Evolutionary conservation across 2,113 vertebrate genomes (phyloP).

Genomic region (Promerops cafer): DNA sequence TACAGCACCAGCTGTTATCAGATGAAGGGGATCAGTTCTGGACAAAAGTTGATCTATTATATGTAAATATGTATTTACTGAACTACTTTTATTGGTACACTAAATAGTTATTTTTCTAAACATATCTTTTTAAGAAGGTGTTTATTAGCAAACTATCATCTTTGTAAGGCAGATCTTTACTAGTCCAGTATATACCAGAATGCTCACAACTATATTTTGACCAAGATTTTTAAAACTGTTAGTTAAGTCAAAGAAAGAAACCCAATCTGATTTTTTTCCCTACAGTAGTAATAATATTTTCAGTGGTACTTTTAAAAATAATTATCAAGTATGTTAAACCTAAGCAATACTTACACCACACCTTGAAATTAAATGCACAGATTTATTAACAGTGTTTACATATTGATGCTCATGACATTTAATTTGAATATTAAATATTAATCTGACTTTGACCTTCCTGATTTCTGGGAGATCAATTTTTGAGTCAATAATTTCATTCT

Average conservation of each 20-base stretch:
- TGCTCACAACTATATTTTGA: background rate
- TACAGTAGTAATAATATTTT: background rate
- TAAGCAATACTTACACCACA: background rate
- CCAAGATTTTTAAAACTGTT: background rate
- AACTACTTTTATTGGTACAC: background rate
- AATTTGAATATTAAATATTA: background rate
- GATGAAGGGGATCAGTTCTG: background rate
- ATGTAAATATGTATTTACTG: background rate
- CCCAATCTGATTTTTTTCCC: background rate
- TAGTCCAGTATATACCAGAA: background rate
- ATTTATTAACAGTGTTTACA: constrained; percentile 1
- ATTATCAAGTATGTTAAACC: background rate
- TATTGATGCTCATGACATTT: background rate
- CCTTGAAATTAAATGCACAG: background rate
- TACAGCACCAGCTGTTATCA: background rate
- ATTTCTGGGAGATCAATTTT: background rate
- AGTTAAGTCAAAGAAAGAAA: background rate
- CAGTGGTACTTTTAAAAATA: background rate
- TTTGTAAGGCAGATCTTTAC: background rate
- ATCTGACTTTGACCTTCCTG: background rate
- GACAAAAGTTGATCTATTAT: background rate
- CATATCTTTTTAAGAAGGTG: background rate
- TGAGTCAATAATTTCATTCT: background rate
- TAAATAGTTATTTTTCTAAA: background rate
- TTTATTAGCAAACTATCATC: background rate